These are phyloP conservation scores for Crotalus viridis DNA, from an alignment of 2,113 vertebrate species.

Conservation along the genomic window DNA sequence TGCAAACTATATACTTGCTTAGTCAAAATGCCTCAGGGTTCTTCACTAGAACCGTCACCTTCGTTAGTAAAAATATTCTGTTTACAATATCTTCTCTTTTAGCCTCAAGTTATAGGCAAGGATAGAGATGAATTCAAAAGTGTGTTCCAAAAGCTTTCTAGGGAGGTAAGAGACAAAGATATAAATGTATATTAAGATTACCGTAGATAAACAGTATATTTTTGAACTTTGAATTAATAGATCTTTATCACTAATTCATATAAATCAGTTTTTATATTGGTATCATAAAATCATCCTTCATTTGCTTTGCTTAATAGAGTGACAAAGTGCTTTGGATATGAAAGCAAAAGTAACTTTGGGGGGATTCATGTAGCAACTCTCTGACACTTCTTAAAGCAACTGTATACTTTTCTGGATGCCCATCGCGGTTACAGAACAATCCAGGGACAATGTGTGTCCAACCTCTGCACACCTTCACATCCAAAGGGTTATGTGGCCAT, in stretches of 20 bases:
- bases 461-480: not conserved
- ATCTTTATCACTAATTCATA: not conserved
- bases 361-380: not conserved
- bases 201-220: slow-evolving; percentile 32
- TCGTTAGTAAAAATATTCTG: slow-evolving; percentile 20
- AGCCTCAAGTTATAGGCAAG: slow-evolving; percentile 73
- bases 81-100: slow-evolving; percentile 38
- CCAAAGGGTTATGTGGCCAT: not conserved
- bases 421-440: not conserved
- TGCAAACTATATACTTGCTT: not conserved
- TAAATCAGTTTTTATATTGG: not conserved
- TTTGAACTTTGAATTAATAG: not conserved
- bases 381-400: not conserved
- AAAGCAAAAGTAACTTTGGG: not conserved
- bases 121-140: slow-evolving; percentile 72
- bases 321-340: not conserved
- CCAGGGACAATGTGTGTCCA: not conserved
- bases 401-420: not conserved
- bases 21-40: not conserved
- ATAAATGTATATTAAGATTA: not conserved
- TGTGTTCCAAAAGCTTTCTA: slow-evolving; percentile 78
- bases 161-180: slow-evolving; percentile 69
- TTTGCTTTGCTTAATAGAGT: not conserved
- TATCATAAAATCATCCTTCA: slow-evolving; percentile 1
- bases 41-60: not conserved